Base-by-base conservation (phyloP, 2,113 vertebrate species). In the Oriolus oriolus region DNA sequence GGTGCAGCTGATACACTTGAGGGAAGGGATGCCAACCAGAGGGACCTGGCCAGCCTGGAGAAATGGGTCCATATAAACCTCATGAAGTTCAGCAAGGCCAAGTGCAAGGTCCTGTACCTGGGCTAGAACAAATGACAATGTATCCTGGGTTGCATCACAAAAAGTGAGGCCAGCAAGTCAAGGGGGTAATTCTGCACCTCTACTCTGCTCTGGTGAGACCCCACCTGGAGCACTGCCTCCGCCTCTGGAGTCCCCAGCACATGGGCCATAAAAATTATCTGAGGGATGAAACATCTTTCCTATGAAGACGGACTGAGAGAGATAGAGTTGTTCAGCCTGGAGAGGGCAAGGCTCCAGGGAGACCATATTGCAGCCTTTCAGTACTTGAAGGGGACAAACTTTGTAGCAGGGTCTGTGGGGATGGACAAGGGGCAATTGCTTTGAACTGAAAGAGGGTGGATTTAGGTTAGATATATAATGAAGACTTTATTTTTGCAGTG, bases 71-170 rank as follows among this genome's bases (percentile, higher is more conserved):
- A 12, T 19, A 26, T 19, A 31, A 59, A 68, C 9, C 9, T 26
- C 37, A 33, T 52, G 33, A 52, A 44, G 53, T 33, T 77, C 63
- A 87, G 14, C 63, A 60, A 60, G 18, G 22, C 33, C 21, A 60
- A 33, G 22, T 44, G 37, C 27, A 44, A 68, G 63, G 45, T 69
- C 27, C 63, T 60, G 53, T 20, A n/a, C 45, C n/a, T 65, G 39
- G 16, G 7, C 6, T 9, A 1, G 41, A 30, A 18, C 30, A 37
- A 76, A 14, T 0, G 2, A 10, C 0, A 5, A 16, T 9, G 6
- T 65, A 30, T 7, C 41, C 24, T 73, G 5, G 19, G 16, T 27
- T 60, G 22, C 39, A 66, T 37, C 84, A 68, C 11, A 52, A 52
- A 59, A 59, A 27, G 11, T 42, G 44, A 44, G 14, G 14, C 22